Base-by-base conservation (phyloP, 2,797 vertebrate genomes). In the Takifugu rubripes region DNA sequence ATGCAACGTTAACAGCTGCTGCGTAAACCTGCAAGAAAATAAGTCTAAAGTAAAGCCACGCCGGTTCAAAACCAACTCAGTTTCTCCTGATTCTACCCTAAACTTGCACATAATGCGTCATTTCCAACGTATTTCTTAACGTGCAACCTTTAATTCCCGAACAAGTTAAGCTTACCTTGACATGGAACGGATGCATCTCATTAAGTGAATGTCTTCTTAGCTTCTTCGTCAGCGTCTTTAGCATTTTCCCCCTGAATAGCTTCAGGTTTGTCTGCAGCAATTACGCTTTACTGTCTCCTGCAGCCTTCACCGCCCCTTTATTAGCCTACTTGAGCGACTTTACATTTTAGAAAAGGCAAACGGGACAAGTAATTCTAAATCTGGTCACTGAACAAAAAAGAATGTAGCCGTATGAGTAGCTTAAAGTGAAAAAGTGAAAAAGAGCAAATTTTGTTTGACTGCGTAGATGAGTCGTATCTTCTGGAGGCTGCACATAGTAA, bases 151-250 rank as follows among this genome's bases (percentile, higher is more conserved):
- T 16, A 21, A 43, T 16, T 43, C 15, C 31, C 31, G 8, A 10
- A 33, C 14, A 16, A 61, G 6, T 43, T 2, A 40, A 60, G 72
- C 91, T 90, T 87, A 96, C 94, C 94, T 96, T 95, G 2, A 95
- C 79, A 49, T 96, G 94, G 77, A 94, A 95, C 54, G 94, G 93
- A 2, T 94, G 94, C 7, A 95, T 93, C 81, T 96, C 94, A 71
- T 91, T 95, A 66, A 96, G 88, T 57, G 92, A 94, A 67, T 96
- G 94, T 88, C 92, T 92, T 80, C 91, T 90, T 36, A 96, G 92
- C 84, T 95, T 94, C 89, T 94, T 94, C 52, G 94, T 96, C 75
- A 96, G 82, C 67, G 93, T 90, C 90, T 94, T 95, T 76, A 96
- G 86, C 94, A 96, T 95, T 82, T 87, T 87, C 14, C 14, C 25